Percentiles rank a stretch among this genome's conserved stretches.
phyloP scores from a whole-genome alignment of 2,797 vertebrate genomes.

The Hephaestus fuliginosus region DNA sequence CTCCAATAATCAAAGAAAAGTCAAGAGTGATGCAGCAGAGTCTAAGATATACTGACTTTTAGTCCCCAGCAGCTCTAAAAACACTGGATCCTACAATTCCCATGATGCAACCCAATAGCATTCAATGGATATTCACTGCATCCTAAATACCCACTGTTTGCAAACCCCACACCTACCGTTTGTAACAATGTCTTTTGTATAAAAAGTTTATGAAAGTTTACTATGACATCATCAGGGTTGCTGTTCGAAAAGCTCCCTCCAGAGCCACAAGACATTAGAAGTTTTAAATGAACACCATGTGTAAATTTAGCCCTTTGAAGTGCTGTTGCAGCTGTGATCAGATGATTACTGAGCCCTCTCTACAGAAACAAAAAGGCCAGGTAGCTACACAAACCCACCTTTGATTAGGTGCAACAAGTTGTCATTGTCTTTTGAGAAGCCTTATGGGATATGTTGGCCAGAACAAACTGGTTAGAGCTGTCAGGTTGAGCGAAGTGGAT shows the following conservation, averaged over 20 bases:
- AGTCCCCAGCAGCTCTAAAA: background rate
- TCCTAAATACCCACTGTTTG: background rate
- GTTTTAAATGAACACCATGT: background rate
- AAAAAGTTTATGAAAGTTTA: background rate
- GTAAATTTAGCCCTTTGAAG: background rate
- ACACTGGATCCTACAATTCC: background rate
- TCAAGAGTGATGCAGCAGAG: background rate
- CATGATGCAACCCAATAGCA: constrained; percentile 7
- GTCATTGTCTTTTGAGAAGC: background rate
- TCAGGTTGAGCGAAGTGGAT: constrained; percentile 6
- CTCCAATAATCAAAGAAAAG: background rate
- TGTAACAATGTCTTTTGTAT: background rate
- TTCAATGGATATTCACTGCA: background rate
- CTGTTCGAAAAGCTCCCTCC: background rate
- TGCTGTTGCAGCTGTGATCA: background rate
- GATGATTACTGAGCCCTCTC: background rate
- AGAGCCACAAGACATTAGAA: background rate
- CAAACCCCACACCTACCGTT: background rate
- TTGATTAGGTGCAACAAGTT: background rate
- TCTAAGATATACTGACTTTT: background rate
- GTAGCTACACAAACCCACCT: background rate
- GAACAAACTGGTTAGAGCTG: background rate
- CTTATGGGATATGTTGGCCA: constrained; percentile 6
- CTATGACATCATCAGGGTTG: background rate
- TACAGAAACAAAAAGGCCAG: background rate